Evolutionary conservation across 2,113 vertebrate species (phyloP), one percentile per base, ranked within the genome.

Genomic region (Telmatochromis sp.): DNA sequence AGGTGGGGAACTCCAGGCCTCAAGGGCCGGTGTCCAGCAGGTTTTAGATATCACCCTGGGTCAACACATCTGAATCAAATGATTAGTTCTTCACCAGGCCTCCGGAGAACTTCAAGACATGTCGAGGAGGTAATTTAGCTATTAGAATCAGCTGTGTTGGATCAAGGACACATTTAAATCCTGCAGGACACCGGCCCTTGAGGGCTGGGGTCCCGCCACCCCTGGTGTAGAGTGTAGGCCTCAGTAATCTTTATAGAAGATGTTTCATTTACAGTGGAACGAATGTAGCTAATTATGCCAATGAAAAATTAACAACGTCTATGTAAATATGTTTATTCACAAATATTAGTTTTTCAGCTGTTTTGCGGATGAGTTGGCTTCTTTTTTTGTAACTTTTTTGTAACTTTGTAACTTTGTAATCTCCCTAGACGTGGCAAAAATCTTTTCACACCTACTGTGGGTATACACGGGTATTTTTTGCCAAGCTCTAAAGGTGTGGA

Each of bases 181-280:
- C 60, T 37, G 33, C 33, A 21, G 60, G 6, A 35, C 60, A 65
- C 60, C 0, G 0, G 60, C 31, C 31, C 9, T 65, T 65, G 31
- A 35, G 60, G 60, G 9, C 31, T n/a, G 17, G 17, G 1, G 19
- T 37, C 7, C 33, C 0, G 0, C 60, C 6, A 37, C 10, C 19
- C 33, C 60, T 37, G 11, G 6, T 8, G 10, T 21, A 65, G 35
- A 70, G 35, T 42, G 7, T 70, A 42, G 37, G 65, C 1, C 5
- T 15, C 12, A 70, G 35, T 70, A 23, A 42, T 42, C 65, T 26
- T 70, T 26, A 42, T 42, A 23, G 65, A 42, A 26, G 7, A 70
- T 9, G n/a, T 15, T 26, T 70, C 37, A 42, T 42, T 42, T 70
- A 26, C n/a, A 23, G 65, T 70, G 13, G 65, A 70, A 42, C 0